A percentile compares a stretch with the other conserved stretches of the same genome.
Conservation (phyloP, 2,888 invertebrate genomes). For the Lomographa bimaculata region DNA sequence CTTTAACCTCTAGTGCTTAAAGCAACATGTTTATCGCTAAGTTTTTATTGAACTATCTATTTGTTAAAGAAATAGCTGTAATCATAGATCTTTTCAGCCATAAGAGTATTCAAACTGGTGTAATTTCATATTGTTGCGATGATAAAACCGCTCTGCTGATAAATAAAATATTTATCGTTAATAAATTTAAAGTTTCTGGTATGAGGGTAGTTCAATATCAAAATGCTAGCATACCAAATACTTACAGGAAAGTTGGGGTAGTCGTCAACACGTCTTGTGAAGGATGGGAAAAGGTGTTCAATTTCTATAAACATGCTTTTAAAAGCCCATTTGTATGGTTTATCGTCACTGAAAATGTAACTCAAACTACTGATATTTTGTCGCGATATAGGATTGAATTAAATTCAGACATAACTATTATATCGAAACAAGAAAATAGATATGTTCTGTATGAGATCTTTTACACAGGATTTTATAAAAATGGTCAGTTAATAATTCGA, state of each 20-base stretch:
- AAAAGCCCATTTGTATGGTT: conserved; percentile 64
- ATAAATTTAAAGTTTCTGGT: conserved; percentile 40
- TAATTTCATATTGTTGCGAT: conserved; percentile 49
- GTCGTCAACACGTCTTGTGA: conserved; percentile 55
- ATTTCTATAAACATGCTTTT: conserved; percentile 32
- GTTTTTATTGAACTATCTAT: conserved; percentile 18
- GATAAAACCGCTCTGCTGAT: conserved; percentile 31
- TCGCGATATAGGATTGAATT: conserved; percentile 62
- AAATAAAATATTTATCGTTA: conserved; percentile 47
- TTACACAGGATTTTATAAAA: conserved; percentile 81
- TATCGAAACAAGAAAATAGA: conserved; percentile 36
- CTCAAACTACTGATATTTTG: conserved; percentile 46
- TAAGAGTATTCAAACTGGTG: conserved; percentile 52
- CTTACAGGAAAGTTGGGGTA: conserved; percentile 48
- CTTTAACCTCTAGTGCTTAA: no score
- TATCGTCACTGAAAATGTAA: conserved; percentile 49
- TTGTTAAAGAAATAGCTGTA: conserved; percentile 17
- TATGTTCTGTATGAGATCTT: conserved; percentile 72
- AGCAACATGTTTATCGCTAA: conserved; percentile 18
- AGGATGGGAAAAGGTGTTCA: conserved; percentile 49
- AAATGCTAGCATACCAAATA: conserved; percentile 28
- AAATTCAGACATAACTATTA: conserved; percentile 71
- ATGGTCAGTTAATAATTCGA: conserved; percentile 73
- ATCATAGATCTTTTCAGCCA: conserved; percentile 55
- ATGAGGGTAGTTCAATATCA: conserved; percentile 22